Conservation (phyloP, 2,113 vertebrate genomes). For the Pituophis catenifer region DNA sequence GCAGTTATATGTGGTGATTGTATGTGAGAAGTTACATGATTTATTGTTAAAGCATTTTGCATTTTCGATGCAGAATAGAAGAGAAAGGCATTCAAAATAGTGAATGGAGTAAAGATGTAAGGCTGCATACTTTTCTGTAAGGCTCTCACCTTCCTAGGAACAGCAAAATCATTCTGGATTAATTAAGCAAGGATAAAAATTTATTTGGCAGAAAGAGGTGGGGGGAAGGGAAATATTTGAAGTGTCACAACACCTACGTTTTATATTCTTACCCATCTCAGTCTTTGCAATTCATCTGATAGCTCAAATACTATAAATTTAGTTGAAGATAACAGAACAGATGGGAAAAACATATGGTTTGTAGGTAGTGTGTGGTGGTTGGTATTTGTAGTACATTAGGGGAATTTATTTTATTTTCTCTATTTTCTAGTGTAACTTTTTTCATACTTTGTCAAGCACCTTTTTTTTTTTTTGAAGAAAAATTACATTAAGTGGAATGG, state of each 20-base stretch:
- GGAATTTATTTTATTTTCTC: conserved; percentile 80
- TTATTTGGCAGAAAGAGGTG: conserved; percentile 24
- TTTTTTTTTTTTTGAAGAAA: conserved; percentile 51
- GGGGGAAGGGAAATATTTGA: conserved; percentile 45
- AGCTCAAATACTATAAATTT: conserved; percentile 83
- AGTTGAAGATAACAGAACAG: conserved; percentile 81
- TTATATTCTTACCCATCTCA: conserved; percentile 74
- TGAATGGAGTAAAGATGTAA: background rate
- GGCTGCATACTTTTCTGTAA: background rate
- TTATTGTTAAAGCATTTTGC: background rate
- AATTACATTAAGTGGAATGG: conserved; percentile 26
- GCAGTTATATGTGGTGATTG: background rate
- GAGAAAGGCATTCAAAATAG: background rate
- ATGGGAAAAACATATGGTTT: conserved; percentile 83
- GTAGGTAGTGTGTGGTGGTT: conserved; percentile 79
- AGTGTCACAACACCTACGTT: conserved; percentile 77
- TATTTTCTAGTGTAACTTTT: conserved; percentile 71
- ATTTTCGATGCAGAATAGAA: background rate
- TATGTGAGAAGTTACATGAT: background rate
- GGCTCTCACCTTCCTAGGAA: conserved; percentile 8
- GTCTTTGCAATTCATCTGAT: conserved; percentile 78
- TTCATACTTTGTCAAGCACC: conserved; percentile 62
- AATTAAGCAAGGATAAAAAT: conserved; percentile 41
- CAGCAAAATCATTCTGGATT: conserved; percentile 9
- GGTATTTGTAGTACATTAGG: conserved; percentile 81